Base-by-base conservation (phyloP, 2,113 vertebrate species). In the Formicarius rufipectus region DNA sequence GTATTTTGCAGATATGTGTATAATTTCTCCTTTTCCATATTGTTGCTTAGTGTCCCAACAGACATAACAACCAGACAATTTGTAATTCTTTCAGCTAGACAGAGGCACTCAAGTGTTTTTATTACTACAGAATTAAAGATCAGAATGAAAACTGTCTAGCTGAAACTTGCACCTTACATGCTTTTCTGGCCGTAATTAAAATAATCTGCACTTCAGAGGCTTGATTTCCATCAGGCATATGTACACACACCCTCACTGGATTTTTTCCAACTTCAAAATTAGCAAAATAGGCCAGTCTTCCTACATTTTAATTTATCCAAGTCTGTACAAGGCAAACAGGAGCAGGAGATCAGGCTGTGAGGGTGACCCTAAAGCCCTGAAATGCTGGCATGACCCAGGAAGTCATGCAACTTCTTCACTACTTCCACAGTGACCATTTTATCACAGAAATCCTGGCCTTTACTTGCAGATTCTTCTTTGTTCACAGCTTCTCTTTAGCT, bases 131-230 rank as follows among this genome's bases (percentile, higher is more conserved):
- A 78, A 82, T 75, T 95, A 45, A 81, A 84, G 69, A 87, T 76
- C 16, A 31, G 69, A 60, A 84, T 53, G 86, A 90, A 94, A 96
- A 87, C 56, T 88, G 5, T 62, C 71, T 78, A 69, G 49, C 87
- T 88, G 92, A 76, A 93, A 73, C 49, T 76, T 72, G 66, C 53
- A 84, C 63, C 56, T 90, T 78, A 40, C 23, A 1, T 39, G 80
- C 68, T 84, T 73, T 86, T 78, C 40, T 74, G 30, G 67, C 76
- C 94, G 2, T 96, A 94, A 96, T 94, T 95, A 95, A 94, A 88
- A 78, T 89, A 77, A 92, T 95, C 75, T 92, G 68, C 82, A 60
- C 72, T 95, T 90, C 82, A 88, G 82, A 93, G 75, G 87, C 77
- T 90, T 90, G 91, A 90, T 92, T 95, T 93, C 68, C 82, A 60